These are phyloP conservation scores for Rhagophthalmus giganteus DNA, from an alignment of 2,888 invertebrate genomes.

Conservation along the genomic window DNA sequence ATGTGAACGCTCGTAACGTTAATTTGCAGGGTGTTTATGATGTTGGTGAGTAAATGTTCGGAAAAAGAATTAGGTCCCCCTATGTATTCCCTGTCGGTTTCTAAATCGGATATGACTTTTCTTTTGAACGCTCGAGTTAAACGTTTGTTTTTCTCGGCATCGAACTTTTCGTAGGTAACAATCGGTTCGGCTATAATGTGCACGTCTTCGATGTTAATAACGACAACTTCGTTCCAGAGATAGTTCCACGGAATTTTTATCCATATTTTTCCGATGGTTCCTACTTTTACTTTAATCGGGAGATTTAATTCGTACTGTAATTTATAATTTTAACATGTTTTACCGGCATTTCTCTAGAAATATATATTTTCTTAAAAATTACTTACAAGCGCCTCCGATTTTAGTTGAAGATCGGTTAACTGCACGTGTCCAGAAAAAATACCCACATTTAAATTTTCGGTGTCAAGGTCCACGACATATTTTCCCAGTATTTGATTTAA, in stretches of 20 bases:
- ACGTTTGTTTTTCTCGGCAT: conserved; percentile 72
- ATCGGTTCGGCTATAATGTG: conserved; percentile 77
- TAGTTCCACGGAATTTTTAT: conserved; percentile 80
- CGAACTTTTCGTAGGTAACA: conserved; percentile 67
- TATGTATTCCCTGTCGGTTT: conserved; percentile 61
- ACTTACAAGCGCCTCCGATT: conserved; percentile 80
- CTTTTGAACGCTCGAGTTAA: conserved; percentile 73
- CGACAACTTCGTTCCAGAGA: conserved; percentile 72
- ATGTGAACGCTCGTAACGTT: conserved; percentile 78
- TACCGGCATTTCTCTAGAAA: no score
- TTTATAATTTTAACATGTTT: no score
- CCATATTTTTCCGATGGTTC: conserved; percentile 74
- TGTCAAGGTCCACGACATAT: conserved; percentile 80
- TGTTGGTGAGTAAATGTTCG: conserved; percentile 72
- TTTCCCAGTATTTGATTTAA: conserved; percentile 80
- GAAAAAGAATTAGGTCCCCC: conserved; percentile 70
- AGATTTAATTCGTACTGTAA: conserved; percentile 78
- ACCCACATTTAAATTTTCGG: conserved; percentile 80
- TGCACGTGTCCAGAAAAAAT: conserved; percentile 82
- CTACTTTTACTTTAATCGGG: conserved; percentile 80
- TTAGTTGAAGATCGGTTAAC: conserved; percentile 74
- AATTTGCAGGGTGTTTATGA: conserved; percentile 79
- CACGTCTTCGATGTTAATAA: conserved; percentile 75
- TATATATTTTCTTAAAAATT: no score
- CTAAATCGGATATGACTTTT: conserved; percentile 69